Evolutionary conservation across 2,888 invertebrate genomes (phyloP), one percentile per base, ranked within the genome.

Genomic region (Luffia ferchaultella): DNA sequence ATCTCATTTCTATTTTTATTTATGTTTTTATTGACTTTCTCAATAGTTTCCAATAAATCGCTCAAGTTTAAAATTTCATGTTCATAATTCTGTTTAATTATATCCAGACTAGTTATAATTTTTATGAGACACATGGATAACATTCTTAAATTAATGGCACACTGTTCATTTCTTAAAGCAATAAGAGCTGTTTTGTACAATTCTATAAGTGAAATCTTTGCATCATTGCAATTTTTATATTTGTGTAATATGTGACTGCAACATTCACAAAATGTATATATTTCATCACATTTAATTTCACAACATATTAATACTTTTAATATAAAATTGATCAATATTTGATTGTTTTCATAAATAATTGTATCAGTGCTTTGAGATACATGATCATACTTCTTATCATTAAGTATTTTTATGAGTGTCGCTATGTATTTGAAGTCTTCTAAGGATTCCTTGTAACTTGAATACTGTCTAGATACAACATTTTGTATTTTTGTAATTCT

Each of bases 391-490:
- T 57, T 53, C 45, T 49, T 54, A 20, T 57, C 50, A 15, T 49
- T 53, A 30, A 63, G 63, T 63, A 63, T 68, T 12, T 53, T 62
- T 48, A 61, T 64, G 43, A 72, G 56, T 53, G 67, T 58, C 42
- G 61, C 58, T 48, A 76, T 50, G 54, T 66, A 73, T 40, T 70
- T 55, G 15, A 65, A 68, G 58, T 77, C 67, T 51, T 64, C 57
- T 0, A 74, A 55, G 53, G 65, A 70, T 47, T 68, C 65, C 42
- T 55, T 56, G 57, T 71, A 76, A 55, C 73, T 61, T 45, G 70
- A 66, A 62, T 78, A 76, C 55, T 73, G 72, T 50, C 76, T 69
- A 9, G 56, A 63, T 30, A 65, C 55, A 46, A 70, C 57, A 53
- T 69, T 59, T 55, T 65, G 54, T 42, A 78, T 53, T 49, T 62